Conservation (phyloP, 2,797 vertebrate genomes). For the Cuculus canorus region DNA sequence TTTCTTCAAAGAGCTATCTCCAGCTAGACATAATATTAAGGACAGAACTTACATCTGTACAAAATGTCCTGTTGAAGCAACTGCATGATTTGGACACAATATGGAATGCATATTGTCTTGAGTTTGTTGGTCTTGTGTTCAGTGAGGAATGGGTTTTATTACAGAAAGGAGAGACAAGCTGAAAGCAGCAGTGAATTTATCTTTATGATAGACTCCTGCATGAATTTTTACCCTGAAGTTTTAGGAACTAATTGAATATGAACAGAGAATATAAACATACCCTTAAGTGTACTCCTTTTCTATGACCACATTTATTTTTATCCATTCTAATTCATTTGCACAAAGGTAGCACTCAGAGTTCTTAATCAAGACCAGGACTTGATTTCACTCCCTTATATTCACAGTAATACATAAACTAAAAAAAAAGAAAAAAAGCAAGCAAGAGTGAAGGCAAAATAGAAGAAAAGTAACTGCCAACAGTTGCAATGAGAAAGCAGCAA, state of each 20-base stretch:
- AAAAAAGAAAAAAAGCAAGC: not conserved
- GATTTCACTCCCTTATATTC: not conserved
- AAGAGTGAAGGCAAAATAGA: not conserved
- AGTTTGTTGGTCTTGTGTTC: not conserved
- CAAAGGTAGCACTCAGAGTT: not conserved
- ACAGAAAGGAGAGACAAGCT: not conserved
- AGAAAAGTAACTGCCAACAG: not conserved
- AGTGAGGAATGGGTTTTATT: slow-evolving; percentile 23
- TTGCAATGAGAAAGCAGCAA: not conserved
- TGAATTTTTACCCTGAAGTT: slow-evolving; percentile 5
- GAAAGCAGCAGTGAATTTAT: slow-evolving; percentile 10
- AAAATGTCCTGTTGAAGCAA: not conserved
- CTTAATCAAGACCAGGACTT: not conserved
- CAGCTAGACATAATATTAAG: not conserved
- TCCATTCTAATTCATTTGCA: not conserved
- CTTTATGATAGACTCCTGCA: not conserved
- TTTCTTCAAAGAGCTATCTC: not conserved
- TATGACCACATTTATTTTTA: not conserved
- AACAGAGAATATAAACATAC: not conserved
- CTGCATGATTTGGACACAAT: not conserved
- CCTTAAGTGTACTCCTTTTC: not conserved
- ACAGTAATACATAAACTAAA: not conserved
- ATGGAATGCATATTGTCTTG: not conserved
- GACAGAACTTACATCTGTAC: not conserved
- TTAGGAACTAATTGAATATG: not conserved